Conservation (phyloP, 2,797 vertebrate genomes). For the Lepilemur septentrionalis region DNA sequence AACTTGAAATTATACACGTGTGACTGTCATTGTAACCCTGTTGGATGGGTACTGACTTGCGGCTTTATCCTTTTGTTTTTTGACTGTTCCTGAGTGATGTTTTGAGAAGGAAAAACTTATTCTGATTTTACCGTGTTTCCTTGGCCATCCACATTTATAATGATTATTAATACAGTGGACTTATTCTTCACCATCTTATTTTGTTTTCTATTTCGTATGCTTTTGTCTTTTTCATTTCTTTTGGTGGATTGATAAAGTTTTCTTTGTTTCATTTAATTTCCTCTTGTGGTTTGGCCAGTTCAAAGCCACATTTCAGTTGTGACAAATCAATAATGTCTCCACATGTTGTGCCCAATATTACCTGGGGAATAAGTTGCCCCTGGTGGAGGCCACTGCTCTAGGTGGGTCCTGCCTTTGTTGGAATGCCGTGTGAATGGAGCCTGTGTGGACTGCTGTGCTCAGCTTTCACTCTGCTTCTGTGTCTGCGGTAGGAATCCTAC, state of each 20-base stretch:
- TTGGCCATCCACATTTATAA: accelerated
- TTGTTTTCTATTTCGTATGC: not conserved
- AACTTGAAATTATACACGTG: no score
- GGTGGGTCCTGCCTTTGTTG: not conserved
- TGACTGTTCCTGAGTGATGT: not conserved
- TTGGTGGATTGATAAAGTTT: not conserved
- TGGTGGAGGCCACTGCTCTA: not conserved
- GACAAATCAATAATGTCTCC: not conserved
- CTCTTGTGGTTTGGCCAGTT: not conserved
- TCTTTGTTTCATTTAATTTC: not conserved
- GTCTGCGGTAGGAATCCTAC: no score
- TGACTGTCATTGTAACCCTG: not conserved
- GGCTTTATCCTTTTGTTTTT: not conserved
- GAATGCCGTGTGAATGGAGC: no score
- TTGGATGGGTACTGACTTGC: not conserved
- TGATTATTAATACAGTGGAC: not conserved
- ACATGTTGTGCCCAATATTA: not conserved
- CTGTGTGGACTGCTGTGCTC: no score
- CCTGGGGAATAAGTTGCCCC: no score
- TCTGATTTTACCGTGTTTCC: not conserved
- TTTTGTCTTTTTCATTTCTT: not conserved
- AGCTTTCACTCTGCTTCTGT: not conserved
- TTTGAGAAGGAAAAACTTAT: not conserved
- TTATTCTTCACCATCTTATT: not conserved
- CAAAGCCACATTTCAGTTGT: not conserved